A percentile compares a stretch with the other conserved stretches of the same genome.
These are phyloP conservation scores for Nomada ferruginata DNA, from an alignment of 2,888 invertebrate species.

Conservation along the genomic window DNA sequence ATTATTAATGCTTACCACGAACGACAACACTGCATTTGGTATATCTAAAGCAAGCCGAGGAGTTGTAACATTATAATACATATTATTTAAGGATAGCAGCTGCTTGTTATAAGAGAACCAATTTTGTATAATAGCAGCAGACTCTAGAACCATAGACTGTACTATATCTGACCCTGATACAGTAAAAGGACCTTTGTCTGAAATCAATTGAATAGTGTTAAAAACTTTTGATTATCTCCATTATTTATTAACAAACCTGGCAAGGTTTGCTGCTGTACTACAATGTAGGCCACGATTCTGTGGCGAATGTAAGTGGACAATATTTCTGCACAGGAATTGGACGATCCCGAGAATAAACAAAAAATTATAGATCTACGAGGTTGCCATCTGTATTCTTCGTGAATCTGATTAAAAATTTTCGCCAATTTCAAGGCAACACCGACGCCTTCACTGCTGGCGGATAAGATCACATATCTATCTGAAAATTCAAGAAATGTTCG, in stretches of 20 bases:
- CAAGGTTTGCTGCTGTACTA: constrained; percentile 71
- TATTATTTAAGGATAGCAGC: constrained; percentile 45
- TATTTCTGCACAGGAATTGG: constrained; percentile 71
- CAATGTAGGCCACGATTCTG: constrained; percentile 76
- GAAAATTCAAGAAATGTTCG: constrained; percentile 35
- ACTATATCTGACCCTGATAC: constrained; percentile 79
- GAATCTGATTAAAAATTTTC: constrained; percentile 71
- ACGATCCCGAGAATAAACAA: constrained; percentile 74
- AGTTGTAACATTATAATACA: constrained; percentile 39
- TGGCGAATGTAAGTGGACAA: constrained; percentile 68
- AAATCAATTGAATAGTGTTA: not conserved
- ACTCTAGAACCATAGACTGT: constrained; percentile 74
- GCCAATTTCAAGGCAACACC: constrained; percentile 74
- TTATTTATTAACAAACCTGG: constrained; percentile 68
- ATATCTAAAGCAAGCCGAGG: constrained; percentile 70
- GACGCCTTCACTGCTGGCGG: constrained; percentile 75
- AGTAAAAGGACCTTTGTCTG: constrained; percentile 73
- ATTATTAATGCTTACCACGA: constrained; percentile 70
- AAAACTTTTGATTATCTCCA: constrained; percentile 21
- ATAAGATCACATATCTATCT: constrained; percentile 81
- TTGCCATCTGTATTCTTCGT: constrained; percentile 72
- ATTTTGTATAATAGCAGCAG: constrained; percentile 61
- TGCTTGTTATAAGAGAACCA: constrained; percentile 47
- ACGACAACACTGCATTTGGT: constrained; percentile 78
- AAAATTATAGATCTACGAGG: constrained; percentile 79